These are phyloP conservation scores for Falco columbarius DNA, from an alignment of 2,797 vertebrate species.

Conservation along the genomic window DNA sequence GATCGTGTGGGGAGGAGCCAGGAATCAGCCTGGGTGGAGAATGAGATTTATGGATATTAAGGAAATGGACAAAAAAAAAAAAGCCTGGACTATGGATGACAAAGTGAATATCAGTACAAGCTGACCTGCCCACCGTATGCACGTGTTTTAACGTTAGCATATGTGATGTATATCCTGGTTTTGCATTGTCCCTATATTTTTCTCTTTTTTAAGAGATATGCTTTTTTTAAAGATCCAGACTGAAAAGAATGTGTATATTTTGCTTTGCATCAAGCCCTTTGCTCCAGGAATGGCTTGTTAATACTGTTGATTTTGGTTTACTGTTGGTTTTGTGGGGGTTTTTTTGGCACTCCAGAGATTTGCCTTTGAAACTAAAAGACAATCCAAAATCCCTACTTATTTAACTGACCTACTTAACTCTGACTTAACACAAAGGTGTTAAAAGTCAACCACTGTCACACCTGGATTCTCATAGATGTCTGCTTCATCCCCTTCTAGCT, in stretches of 20 bases:
- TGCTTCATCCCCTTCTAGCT: neutral
- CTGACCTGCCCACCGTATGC: neutral
- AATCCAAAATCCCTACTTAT: neutral
- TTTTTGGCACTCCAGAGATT: neutral
- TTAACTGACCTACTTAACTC: neutral
- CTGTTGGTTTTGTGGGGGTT: no score
- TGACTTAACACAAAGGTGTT: neutral
- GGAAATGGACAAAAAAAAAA: neutral
- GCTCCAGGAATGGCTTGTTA: neutral
- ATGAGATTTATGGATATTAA: conserved; percentile 83
- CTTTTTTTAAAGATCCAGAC: neutral
- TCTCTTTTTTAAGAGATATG: neutral
- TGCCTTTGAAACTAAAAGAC: neutral
- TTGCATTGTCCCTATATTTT: neutral
- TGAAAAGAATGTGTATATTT: neutral
- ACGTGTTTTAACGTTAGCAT: neutral
- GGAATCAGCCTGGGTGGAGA: conserved; percentile 90
- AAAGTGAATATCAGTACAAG: fast-evolving
- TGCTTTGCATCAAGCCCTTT: neutral
- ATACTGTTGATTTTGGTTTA: neutral
- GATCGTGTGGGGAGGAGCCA: conserved; percentile 79
- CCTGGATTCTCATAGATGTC: neutral
- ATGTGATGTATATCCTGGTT: neutral
- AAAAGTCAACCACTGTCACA: neutral
- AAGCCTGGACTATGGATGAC: neutral